Base-by-base conservation (phyloP, 37 sponge, comb jelly and placozoan genomes). In the Theonella swinhoei region DNA sequence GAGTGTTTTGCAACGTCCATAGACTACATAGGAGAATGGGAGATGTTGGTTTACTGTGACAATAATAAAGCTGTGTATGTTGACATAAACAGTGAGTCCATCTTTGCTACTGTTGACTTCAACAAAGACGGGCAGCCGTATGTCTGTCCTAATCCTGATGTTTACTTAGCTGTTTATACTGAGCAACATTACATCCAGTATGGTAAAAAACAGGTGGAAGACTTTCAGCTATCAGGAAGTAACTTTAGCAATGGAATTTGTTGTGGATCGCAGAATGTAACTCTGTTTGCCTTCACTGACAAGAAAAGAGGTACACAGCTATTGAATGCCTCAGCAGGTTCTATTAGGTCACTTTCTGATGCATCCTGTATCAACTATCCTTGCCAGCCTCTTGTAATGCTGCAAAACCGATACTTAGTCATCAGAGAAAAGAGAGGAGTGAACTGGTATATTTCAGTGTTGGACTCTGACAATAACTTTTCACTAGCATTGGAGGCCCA, bases 1-100 rank as follows among this genome's bases (percentile, higher is more conserved):
- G 39, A 61, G 29, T 24, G 25, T 29, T n/a, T 17, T 75, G 76
- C 35, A 25, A 22, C 24, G 2, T 0, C 25, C 14, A 34, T 75
- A 1, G 61, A 25, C 30, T 59, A 60, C 29, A 28, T 31, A 5
- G 76, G 76, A 31, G n/a, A 28, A 0, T 2, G n/a, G 1, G 31
- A n/a, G 32, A 4, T 75, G 62, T 29, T 75, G 25, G 76, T 43
- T 4, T 75, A 75, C 33, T 75, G 76, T 33, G 60, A 58, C 61
- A 54, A 29, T 28, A 28, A 20, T 4, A 22, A 47, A 14, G 54
- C 32, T 26, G 61, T 75, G 33, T 54, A 75, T 17, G 30, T 34
- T 59, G n/a, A 33, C 60, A 59, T 75, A 1, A 5, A 75, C 1
- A 31, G n/a, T 47, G 76, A 54, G 20, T 34, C 29, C 62, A 30